Evolutionary conservation across 1,140 invertebrate species (phyloP), one percentile per base, ranked within the genome.

Genomic region (Holotrichia oblita): DNA sequence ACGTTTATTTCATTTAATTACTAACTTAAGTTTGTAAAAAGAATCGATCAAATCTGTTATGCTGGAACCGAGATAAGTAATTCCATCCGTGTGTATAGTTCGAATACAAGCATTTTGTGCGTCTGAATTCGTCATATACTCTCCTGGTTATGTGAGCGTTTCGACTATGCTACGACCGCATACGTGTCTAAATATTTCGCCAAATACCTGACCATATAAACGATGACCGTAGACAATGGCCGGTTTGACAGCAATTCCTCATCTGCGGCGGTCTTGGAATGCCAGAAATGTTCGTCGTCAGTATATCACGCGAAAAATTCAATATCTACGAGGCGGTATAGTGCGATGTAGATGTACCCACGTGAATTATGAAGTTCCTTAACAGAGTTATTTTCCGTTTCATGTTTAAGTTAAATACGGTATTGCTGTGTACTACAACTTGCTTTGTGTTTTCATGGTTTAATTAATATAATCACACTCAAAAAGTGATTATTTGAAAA

Each of bases 271-370:
- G 64, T 80, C 80, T 79, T 40, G 73, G 77, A 80, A 83, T 83
- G 79, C 79, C 79, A 40, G 78, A 77, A 77, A 83, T 82, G 79
- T 72, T 48, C 44, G 44, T 78, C 78, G 77, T 69, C 59, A 79
- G 78, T 69, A 83, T 82, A 83, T 83, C 81, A 81, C 79, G 81
- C 78, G 79, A 83, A 83, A 83, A 83, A 83, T 83, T 82, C 82
- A 83, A 83, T 83, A 83, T 83, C 81, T 81, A 69, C 42, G 77
- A 79, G 78, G 20, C 41, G 41, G 12, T n/a, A n/a, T n/a, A n/a
- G n/a, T n/a, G n/a, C n/a, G n/a, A n/a, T n/a, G n/a, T n/a, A n/a
- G n/a, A n/a, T n/a, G n/a, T n/a, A n/a, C n/a, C n/a, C n/a, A n/a
- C n/a, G n/a, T n/a, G n/a, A n/a, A n/a, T n/a, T n/a, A n/a, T n/a